These are phyloP conservation scores for Ispidina picta DNA, from an alignment of 2,797 vertebrate species.

Conservation along the genomic window DNA sequence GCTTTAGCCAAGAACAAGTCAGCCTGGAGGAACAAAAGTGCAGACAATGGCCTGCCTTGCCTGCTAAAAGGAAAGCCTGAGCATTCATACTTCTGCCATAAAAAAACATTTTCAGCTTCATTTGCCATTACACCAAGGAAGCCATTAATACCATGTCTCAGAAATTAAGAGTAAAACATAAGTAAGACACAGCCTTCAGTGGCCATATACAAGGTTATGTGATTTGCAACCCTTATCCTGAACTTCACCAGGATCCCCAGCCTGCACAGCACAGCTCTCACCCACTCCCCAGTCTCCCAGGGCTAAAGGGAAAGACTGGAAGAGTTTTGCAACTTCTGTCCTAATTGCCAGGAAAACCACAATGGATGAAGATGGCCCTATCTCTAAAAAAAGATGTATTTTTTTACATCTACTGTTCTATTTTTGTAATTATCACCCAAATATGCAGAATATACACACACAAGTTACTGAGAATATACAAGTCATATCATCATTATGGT, in stretches of 20 bases:
- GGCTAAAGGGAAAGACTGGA: background rate
- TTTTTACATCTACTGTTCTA: background rate
- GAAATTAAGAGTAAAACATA: background rate
- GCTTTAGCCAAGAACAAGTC: background rate
- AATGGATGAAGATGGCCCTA: background rate
- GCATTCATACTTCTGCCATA: background rate
- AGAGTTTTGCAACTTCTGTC: background rate
- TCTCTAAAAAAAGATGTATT: background rate
- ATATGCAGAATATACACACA: background rate
- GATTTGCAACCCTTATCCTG: background rate
- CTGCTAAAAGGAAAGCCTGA: background rate
- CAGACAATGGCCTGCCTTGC: background rate
- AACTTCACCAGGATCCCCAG: background rate
- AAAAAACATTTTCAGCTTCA: background rate
- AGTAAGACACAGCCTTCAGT: background rate
- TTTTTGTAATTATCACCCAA: background rate
- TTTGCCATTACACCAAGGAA: background rate
- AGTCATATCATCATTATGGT: background rate
- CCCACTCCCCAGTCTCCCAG: fast-evolving
- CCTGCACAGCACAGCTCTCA: fast-evolving
- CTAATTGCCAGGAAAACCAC: background rate
- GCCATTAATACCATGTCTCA: background rate
- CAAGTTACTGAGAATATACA: background rate
- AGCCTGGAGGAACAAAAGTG: background rate
- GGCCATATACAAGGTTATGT: background rate